These are phyloP conservation scores for Eupelmus urozonus DNA, from an alignment of 2,888 invertebrate genomes.

Conservation along the genomic window DNA sequence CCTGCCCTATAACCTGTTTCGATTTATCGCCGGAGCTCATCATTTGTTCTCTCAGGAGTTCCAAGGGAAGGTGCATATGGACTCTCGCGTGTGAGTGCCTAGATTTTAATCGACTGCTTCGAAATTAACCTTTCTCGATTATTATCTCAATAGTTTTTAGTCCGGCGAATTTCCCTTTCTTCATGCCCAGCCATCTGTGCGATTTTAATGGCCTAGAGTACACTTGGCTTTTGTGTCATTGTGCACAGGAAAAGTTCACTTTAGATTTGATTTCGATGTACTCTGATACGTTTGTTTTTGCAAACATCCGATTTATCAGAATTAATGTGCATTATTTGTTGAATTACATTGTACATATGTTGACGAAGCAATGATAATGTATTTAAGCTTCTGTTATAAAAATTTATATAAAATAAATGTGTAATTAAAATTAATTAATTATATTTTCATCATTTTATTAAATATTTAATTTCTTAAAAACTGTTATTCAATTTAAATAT, in stretches of 20 bases:
- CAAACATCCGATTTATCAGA: no score
- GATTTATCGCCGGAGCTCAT: slow-evolving; percentile 47
- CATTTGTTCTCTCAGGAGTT: slow-evolving; percentile 24
- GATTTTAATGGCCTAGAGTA: slow-evolving; percentile 10
- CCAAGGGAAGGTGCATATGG: not conserved
- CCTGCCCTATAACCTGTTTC: slow-evolving; percentile 36
- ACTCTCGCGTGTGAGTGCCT: not conserved
- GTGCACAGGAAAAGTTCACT: not conserved
- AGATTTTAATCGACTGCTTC: slow-evolving; percentile 33
- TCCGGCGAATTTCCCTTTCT: slow-evolving; percentile 9
- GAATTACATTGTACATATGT: no score
- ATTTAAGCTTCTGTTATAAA: no score
- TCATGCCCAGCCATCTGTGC: not conserved
- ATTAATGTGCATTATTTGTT: no score
- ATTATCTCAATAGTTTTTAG: slow-evolving; percentile 14
- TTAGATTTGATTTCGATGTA: no score
- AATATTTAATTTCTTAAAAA: no score
- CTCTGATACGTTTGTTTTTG: no score
- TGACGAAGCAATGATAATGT: no score
- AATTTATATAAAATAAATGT: no score
- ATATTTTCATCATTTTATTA: no score
- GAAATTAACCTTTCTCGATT: slow-evolving; percentile 18
- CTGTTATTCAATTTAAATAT: no score
- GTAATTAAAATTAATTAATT: no score
- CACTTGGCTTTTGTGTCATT: not conserved